Base-by-base conservation (phyloP, 2,113 vertebrate species). In the Tragulus kanchil region DNA sequence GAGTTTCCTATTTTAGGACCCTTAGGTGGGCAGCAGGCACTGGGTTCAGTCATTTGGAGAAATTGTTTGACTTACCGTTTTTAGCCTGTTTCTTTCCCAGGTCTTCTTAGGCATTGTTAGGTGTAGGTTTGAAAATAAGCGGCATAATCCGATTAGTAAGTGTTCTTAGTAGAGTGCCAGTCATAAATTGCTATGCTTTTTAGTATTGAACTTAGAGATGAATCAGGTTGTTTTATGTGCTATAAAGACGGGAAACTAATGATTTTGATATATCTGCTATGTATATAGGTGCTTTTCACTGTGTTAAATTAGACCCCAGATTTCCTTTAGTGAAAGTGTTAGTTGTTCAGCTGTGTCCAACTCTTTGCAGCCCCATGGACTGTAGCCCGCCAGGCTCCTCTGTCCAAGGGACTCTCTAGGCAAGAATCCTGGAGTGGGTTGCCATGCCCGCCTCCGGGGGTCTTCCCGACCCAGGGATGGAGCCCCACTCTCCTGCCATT, bases 51-150 rank as follows among this genome's bases (percentile, higher is more conserved):
- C 25, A 3, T 52, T 78, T 36, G 67, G 56, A 88, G 42, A 15
- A 87, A 90, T 45, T 71, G 5, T 89, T 94, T 87, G 28, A 64
- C 36, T 52, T 73, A 58, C 25, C 45, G 69, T 96, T 87, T 97
- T 81, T 59, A 94, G 13, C 81, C n/a, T 23, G 50, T 58, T 59
- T 93, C 15, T 95, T 97, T 93, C 50, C 58, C 85, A 93, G 54
- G 21, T 92, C 81, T 21, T 19, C 56, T 64, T 82, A 83, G 78
- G 42, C n/a, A 36, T 85, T 84, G 58, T 69, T 86, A 13, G 2
- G 0, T 62, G 61, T 90, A 56, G 82, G 11, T 59, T 67, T 92
- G 87, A 83, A 90, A 92, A 52, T 83, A 54, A 85, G 71, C 69
- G 85, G 48, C 17, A 8, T 75, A 45, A 87, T 59, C 67, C 2